A percentile compares a stretch with the other conserved stretches of the same genome.
Evolutionary conservation across 1,140 invertebrate genomes (phyloP).

Genomic region (Euura saliciscinereae): DNA sequence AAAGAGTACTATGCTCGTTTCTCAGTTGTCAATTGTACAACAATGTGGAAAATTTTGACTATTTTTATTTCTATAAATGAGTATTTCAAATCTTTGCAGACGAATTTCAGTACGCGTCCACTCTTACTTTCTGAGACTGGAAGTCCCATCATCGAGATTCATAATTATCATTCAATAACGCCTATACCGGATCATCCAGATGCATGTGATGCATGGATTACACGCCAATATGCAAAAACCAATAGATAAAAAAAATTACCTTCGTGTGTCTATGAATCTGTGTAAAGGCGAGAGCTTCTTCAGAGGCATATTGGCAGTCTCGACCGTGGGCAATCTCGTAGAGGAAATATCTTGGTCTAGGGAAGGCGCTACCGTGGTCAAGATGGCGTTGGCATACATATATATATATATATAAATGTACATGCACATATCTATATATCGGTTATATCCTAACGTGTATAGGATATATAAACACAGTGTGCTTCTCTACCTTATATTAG

Average conservation of each 20-base stretch:
- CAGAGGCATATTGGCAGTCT: conserved; percentile 48
- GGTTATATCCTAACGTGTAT: background rate
- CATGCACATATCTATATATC: too few species aligned
- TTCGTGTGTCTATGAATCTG: background rate
- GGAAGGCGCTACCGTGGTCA: conserved; percentile 53
- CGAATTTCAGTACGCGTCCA: background rate
- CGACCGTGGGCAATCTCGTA: conserved; percentile 34
- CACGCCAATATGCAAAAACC: background rate
- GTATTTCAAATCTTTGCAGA: background rate
- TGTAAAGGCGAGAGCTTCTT: conserved; percentile 2
- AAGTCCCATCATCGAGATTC: background rate
- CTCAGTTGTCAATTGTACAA: background rate
- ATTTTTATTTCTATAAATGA: too few species aligned
- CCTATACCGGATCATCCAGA: background rate
- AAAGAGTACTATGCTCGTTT: too few species aligned
- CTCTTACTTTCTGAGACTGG: background rate
- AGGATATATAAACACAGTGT: conserved; percentile 44
- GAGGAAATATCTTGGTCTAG: conserved; percentile 17
- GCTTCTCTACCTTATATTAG: conserved; percentile 54
- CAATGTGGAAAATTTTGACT: background rate
- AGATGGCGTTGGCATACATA: conserved; percentile 43
- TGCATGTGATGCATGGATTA: background rate
- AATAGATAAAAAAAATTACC: background rate
- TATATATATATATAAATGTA: background rate
- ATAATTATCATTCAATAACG: background rate